phyloP scores from a whole-genome alignment of 30 jellyfish, hydroid and myxozoan species.

The Sanderia malayensis region DNA sequence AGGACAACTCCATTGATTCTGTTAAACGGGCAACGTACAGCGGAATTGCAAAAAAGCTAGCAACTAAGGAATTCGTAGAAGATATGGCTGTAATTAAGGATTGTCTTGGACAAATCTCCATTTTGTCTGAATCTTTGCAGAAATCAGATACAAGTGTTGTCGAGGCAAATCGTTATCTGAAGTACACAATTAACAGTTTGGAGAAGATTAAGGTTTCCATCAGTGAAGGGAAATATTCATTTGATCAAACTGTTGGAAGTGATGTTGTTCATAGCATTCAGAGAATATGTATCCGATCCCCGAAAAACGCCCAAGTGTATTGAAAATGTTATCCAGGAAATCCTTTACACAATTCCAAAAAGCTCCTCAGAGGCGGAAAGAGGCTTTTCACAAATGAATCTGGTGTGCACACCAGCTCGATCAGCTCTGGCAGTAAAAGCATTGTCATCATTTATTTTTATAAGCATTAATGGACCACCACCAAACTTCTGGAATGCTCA shows the following conservation, averaged over 20 bases:
- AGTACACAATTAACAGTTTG: conserved; percentile 30
- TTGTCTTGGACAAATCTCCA: conserved; percentile 31
- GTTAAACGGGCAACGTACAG: conserved; percentile 1
- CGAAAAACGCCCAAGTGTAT: conserved; percentile 16
- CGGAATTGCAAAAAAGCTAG: conserved; percentile 25
- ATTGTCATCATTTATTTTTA: too few relatives aligned
- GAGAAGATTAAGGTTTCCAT: conserved; percentile 39
- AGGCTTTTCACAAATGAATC: conserved; percentile 57
- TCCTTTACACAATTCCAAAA: conserved; percentile 20
- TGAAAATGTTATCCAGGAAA: conserved; percentile 11
- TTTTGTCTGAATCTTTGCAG: conserved; percentile 48
- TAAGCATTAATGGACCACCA: too few relatives aligned
- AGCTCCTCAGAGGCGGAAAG: conserved; percentile 58
- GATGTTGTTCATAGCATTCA: conserved; percentile 26
- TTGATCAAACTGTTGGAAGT: conserved; percentile 9
- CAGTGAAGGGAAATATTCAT: conserved; percentile 36
- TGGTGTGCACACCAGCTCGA: conserved; percentile 31
- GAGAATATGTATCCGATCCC: conserved; percentile 35
- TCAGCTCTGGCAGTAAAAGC: too few relatives aligned
- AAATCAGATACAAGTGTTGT: conserved; percentile 13
- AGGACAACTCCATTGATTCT: conserved; percentile 13
- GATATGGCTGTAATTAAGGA: conserved; percentile 49
- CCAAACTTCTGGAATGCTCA: too few relatives aligned
- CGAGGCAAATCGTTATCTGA: conserved; percentile 36
- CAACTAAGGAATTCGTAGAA: conserved; percentile 37